Conservation (phyloP, 2,113 vertebrate species). For the Chunga burmeisteri region DNA sequence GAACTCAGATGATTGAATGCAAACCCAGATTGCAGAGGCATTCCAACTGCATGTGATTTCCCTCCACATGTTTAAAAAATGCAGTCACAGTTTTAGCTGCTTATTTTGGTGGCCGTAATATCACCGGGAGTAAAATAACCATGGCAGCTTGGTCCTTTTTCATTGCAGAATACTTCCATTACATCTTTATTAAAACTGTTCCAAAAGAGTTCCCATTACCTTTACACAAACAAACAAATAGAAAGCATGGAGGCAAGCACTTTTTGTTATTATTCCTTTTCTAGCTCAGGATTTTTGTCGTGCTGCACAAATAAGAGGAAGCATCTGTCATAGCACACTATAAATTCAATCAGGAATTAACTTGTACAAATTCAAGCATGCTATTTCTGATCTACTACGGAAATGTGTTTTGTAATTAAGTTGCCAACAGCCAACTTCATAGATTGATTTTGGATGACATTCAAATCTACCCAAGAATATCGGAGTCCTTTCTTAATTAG, state of each 20-base stretch:
- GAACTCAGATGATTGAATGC: neutral
- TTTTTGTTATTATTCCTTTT: neutral
- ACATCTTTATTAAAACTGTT: neutral
- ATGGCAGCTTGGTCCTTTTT: neutral
- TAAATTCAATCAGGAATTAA: constrained; percentile 22
- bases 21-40: neutral
- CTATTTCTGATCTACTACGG: neutral
- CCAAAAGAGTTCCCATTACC: neutral
- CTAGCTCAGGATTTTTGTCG: neutral
- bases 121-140: neutral
- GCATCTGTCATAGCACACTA: neutral
- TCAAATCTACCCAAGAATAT: neutral
- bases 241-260: neutral
- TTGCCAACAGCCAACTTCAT: neutral
- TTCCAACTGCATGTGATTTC: neutral
- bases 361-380: neutral
- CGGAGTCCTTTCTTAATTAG: neutral
- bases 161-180: neutral
- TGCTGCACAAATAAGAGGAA: constrained; percentile 13
- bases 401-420: constrained; percentile 19
- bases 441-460: neutral
- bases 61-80: neutral
- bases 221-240: neutral
- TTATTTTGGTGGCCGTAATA: neutral
- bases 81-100: neutral